phyloP scores from a whole-genome alignment of 1,140 invertebrate genomes.

The Branchinecta lynchi region DNA sequence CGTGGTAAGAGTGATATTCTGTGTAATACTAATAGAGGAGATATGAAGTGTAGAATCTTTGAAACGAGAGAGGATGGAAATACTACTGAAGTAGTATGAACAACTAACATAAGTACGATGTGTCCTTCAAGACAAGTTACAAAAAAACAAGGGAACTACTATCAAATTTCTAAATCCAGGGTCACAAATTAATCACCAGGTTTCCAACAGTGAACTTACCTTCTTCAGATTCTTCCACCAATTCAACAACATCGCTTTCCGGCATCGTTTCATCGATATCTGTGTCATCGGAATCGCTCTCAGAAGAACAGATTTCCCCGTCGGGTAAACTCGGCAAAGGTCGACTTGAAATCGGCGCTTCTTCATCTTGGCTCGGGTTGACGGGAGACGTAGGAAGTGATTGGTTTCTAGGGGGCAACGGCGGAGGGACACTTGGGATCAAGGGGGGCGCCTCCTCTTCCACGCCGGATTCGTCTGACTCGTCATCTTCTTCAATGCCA shows the following conservation, averaged over 20 bases:
- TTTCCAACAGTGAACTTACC: no score
- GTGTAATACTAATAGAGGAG: no score
- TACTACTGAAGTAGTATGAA: no score
- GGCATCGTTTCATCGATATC: conserved; percentile 3
- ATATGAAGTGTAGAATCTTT: no score
- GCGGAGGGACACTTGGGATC: not conserved
- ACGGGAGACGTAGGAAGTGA: not conserved
- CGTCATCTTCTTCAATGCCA: not conserved
- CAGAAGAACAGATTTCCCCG: not conserved
- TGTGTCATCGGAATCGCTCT: not conserved
- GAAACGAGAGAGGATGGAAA: no score
- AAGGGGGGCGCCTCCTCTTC: not conserved
- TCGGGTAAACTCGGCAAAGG: not conserved
- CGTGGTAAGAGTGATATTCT: no score
- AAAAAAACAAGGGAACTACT: no score
- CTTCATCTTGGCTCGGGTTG: not conserved
- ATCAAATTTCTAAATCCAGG: no score
- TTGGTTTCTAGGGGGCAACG: not conserved
- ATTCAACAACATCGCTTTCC: not conserved
- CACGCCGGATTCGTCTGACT: not conserved
- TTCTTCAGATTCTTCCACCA: no score
- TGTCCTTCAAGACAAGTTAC: no score
- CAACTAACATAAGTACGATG: no score
- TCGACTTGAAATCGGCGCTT: not conserved
- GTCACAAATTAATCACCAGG: no score